These are phyloP conservation scores for Corydoras maculifer DNA, from an alignment of 2,113 vertebrate genomes.

Conservation along the genomic window DNA sequence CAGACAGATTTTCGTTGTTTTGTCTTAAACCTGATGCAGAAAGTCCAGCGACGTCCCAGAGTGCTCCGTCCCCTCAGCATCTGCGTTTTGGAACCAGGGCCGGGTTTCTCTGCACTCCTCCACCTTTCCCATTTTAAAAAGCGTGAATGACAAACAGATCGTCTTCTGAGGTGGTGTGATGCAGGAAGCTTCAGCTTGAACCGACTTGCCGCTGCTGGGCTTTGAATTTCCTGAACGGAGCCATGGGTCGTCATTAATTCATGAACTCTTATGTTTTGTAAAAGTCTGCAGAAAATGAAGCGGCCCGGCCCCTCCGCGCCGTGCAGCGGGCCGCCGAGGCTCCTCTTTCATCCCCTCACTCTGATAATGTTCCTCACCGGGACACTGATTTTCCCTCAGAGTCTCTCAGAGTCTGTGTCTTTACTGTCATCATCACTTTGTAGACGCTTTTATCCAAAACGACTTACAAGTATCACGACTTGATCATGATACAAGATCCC, in stretches of 20 bases:
- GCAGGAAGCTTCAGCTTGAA: slow-evolving; percentile 14
- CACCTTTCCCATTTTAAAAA: not conserved
- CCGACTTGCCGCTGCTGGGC: slow-evolving; percentile 14
- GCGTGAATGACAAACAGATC: slow-evolving; percentile 23
- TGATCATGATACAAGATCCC: no score
- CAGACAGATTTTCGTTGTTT: no score
- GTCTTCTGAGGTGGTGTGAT: slow-evolving; percentile 14
- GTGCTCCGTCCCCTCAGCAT: no score
- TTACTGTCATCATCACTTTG: no score
- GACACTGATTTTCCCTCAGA: no score
- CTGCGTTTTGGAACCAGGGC: no score
- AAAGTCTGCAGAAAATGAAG: slow-evolving; percentile 36
- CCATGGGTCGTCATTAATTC: slow-evolving; percentile 42
- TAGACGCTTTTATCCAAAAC: no score
- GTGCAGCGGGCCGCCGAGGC: not conserved
- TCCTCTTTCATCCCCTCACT: slow-evolving; percentile 6
- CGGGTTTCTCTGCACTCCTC: no score
- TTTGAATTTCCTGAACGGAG: slow-evolving; percentile 36
- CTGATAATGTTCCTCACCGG: not conserved
- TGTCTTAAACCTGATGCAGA: no score
- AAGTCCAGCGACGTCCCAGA: no score
- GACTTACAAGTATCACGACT: no score
- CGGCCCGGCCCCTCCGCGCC: not conserved
- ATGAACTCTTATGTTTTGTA: slow-evolving; percentile 35
- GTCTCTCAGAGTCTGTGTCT: no score